These are phyloP conservation scores for Megaceryle maxima DNA, from an alignment of 2,113 vertebrate genomes.

Conservation along the genomic window DNA sequence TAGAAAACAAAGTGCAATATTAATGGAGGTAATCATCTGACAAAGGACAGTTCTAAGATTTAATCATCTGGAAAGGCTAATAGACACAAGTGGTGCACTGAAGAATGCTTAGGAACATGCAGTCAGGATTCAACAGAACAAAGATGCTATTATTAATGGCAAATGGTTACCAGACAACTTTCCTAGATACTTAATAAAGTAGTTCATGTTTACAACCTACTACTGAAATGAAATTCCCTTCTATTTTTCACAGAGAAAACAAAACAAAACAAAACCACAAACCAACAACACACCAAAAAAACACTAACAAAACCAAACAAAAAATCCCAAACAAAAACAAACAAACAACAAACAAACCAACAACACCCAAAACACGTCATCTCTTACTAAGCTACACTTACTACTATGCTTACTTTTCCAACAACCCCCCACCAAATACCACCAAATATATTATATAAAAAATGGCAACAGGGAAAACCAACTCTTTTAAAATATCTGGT, in stretches of 20 bases:
- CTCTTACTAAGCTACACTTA: background rate
- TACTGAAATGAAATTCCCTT: background rate
- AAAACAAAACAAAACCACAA: too few relatives aligned
- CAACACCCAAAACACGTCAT: background rate
- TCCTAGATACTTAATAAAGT: background rate
- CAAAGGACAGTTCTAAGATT: conserved; percentile 29
- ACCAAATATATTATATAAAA: background rate
- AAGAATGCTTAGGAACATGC: conserved; percentile 4
- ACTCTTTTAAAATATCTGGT: background rate
- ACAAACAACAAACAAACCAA: too few relatives aligned
- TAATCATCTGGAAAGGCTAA: conserved; percentile 53
- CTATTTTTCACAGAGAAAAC: background rate
- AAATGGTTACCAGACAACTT: conserved; percentile 22
- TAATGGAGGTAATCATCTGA: conserved; percentile 50
- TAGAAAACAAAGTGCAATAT: background rate
- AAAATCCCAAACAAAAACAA: too few relatives aligned
- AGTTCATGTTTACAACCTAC: background rate
- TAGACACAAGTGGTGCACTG: conserved; percentile 27
- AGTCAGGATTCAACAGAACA: conserved; percentile 34
- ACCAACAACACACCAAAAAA: background rate
- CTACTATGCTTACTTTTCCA: background rate
- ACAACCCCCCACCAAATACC: accelerated
- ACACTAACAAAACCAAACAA: too few relatives aligned
- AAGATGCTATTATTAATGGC: conserved; percentile 19
- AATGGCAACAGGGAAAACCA: background rate